phyloP scores from a whole-genome alignment of 2,888 invertebrate species.

The Drosophila subquinaria region DNA sequence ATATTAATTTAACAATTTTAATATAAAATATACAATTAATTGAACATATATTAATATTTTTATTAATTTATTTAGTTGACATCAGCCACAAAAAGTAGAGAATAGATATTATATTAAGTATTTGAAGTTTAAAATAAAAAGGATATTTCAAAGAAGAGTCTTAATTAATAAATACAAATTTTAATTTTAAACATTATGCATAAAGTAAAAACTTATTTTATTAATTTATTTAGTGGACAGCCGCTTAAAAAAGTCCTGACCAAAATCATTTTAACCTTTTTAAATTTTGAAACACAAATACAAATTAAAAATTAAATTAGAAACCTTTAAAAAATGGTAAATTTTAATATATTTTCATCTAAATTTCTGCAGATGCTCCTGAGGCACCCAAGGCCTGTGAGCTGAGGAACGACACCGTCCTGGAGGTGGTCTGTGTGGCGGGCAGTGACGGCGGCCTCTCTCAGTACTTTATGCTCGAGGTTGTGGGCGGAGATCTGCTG shows the following conservation, averaged over 20 bases:
- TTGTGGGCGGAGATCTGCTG: conserved; percentile 87
- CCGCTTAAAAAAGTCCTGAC: too few relatives aligned
- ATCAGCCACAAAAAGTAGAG: too few relatives aligned
- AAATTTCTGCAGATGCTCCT: conserved; percentile 88
- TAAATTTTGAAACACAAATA: not conserved
- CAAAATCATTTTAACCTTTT: not conserved
- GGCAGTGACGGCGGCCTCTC: conserved; percentile 93
- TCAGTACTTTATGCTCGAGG: conserved; percentile 93
- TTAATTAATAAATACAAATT: not conserved
- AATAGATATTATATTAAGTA: too few relatives aligned
- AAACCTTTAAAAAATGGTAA: not conserved
- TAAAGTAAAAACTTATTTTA: not conserved
- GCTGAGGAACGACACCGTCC: conserved; percentile 88
- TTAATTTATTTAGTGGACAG: not conserved
- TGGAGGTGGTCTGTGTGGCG: conserved; percentile 91
- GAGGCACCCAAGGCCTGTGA: conserved; percentile 92
- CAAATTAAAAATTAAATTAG: not conserved
- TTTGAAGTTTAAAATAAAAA: too few relatives aligned
- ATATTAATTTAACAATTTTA: too few relatives aligned
- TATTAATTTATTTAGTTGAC: too few relatives aligned
- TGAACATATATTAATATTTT: too few relatives aligned
- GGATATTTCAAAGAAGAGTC: too few relatives aligned
- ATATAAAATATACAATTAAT: too few relatives aligned
- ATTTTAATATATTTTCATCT: not conserved
- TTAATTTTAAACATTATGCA: not conserved